A percentile compares a stretch with the other conserved stretches of the same genome.
These are phyloP conservation scores for Colletes latitarsis DNA, from an alignment of 1,140 invertebrate species.

Conservation along the genomic window DNA sequence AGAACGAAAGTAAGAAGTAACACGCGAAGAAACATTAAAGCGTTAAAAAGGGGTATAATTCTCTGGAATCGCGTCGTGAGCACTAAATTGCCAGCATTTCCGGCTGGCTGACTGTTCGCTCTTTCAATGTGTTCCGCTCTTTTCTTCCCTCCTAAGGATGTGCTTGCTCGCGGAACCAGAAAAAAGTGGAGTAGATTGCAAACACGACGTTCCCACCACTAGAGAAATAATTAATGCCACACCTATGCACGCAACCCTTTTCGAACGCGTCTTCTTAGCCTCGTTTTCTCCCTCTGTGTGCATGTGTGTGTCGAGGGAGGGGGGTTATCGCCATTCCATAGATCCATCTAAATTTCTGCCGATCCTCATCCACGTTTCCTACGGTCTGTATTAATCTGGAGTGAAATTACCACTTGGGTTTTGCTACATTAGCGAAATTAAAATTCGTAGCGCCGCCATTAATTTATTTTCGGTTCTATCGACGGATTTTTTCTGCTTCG, in stretches of 20 bases:
- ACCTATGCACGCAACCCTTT: constrained; percentile 21
- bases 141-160: constrained; percentile 13
- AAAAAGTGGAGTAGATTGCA: constrained; percentile 65
- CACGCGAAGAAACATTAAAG: neutral
- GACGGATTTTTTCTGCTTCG: too few relatives aligned
- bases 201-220: constrained; percentile 56
- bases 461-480: too few relatives aligned
- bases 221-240: constrained; percentile 64
- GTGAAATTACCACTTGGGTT: constrained; percentile 1
- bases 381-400: constrained; percentile 1
- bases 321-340: neutral
- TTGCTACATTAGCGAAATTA: neutral
- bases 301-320: too few relatives aligned
- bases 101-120: neutral
- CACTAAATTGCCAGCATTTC: constrained; percentile 18
- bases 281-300: neutral
- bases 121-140: constrained; percentile 12
- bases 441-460: neutral
- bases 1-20: neutral
- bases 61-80: neutral
- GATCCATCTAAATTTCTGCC: neutral
- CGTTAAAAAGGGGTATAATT: constrained; percentile 16
- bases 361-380: neutral
- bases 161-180: constrained; percentile 17
- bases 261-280: neutral